Percentiles rank a stretch among this genome's conserved stretches.
Evolutionary conservation across 2,113 vertebrate genomes (phyloP).

Genomic region (Xiphorhynchus elegans): DNA sequence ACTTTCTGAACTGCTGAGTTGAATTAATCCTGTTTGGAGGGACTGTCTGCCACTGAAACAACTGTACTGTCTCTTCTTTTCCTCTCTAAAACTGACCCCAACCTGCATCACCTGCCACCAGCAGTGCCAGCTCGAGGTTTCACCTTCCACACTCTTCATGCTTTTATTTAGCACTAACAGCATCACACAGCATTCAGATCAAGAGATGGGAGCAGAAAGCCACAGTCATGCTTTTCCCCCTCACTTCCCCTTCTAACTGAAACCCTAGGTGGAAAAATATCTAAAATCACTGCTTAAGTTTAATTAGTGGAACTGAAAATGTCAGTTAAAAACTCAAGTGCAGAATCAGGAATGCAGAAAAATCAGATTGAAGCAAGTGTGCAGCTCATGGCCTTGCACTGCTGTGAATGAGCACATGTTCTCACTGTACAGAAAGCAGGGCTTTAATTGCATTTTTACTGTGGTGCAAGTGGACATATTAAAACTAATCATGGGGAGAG

Average conservation of each 20-base stretch:
- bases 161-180: background rate
- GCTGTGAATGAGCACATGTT: background rate
- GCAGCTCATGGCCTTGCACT: background rate
- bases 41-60: background rate
- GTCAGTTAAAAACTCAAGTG: background rate
- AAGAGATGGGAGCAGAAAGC: background rate
- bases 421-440: background rate
- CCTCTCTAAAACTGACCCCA: background rate
- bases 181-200: background rate
- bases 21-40: background rate
- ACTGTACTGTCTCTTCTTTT: background rate
- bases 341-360: background rate
- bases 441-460: background rate
- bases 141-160: background rate
- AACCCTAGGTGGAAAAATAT: background rate
- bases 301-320: conserved; percentile 2
- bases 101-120: background rate
- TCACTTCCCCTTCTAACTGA: background rate
- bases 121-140: background rate
- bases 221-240: background rate
- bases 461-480: background rate
- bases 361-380: background rate
- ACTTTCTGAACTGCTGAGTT: background rate
- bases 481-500: background rate
- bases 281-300: background rate